Evolutionary conservation across 1,140 invertebrate species (phyloP).

Genomic region (Teleogryllus occipitalis): DNA sequence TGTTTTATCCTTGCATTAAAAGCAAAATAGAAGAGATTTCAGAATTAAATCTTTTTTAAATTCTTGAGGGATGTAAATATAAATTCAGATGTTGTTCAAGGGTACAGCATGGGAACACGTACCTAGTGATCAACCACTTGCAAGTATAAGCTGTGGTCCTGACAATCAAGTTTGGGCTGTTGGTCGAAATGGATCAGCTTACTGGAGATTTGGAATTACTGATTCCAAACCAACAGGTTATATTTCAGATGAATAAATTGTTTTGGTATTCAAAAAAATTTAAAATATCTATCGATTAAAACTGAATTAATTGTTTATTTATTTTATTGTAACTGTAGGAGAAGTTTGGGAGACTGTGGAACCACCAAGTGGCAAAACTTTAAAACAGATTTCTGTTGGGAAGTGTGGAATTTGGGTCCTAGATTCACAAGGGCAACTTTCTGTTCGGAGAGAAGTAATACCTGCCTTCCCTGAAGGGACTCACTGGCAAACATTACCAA

Average conservation of each 20-base stretch:
- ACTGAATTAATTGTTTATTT: no score
- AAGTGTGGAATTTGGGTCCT: conserved; percentile 60
- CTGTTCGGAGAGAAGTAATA: conserved; percentile 57
- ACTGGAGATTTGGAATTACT: conserved; percentile 61
- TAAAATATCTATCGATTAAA: no score
- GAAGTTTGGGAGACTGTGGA: conserved; percentile 52
- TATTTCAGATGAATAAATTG: conserved; percentile 17
- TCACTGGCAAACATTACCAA: conserved; percentile 55
- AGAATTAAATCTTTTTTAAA: no score
- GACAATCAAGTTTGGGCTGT: conserved; percentile 73
- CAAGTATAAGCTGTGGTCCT: conserved; percentile 59
- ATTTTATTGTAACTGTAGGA: conserved; percentile 30
- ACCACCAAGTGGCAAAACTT: conserved; percentile 53
- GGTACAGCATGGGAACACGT: conserved; percentile 72
- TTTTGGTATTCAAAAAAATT: no score
- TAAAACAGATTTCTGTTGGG: conserved; percentile 69
- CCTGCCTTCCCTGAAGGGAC: conserved; percentile 63
- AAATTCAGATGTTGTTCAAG: conserved; percentile 32
- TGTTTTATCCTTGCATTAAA: no score
- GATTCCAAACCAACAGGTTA: conserved; percentile 53
- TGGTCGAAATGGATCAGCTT: conserved; percentile 74
- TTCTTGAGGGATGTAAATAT: no score
- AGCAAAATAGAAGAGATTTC: no score
- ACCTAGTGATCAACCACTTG: conserved; percentile 64
- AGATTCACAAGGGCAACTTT: conserved; percentile 51